A percentile compares a stretch with the other conserved stretches of the same genome.
Conservation (phyloP, 2,113 vertebrate species). For the Uria lomvia region DNA sequence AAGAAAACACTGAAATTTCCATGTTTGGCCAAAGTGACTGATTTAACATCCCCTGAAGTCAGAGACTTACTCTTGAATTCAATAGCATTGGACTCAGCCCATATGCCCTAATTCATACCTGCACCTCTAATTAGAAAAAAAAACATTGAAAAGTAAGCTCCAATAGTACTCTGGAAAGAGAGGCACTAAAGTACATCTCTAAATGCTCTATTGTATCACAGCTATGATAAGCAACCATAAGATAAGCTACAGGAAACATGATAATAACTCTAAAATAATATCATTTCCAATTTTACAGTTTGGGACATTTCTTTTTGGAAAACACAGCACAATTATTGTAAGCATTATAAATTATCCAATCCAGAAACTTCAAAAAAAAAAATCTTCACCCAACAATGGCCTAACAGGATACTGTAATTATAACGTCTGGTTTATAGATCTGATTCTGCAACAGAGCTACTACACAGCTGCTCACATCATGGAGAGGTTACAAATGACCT, state of each 20-base stretch:
- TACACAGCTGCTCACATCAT: constrained; percentile 4
- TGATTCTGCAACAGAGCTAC: neutral
- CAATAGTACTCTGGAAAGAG: neutral
- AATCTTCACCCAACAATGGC: neutral
- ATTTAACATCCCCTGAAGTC: neutral
- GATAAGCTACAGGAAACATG: neutral
- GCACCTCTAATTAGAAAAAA: neutral
- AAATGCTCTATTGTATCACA: neutral
- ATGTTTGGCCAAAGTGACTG: neutral
- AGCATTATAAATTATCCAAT: neutral
- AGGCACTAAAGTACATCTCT: neutral
- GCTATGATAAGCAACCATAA: neutral
- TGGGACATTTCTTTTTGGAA: neutral
- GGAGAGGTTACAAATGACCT: neutral
- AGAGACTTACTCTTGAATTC: neutral
- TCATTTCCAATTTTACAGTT: neutral
- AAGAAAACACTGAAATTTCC: neutral
- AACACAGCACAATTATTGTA: neutral
- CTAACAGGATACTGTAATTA: neutral
- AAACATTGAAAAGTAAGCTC: neutral
- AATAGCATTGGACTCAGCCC: neutral
- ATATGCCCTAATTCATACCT: neutral
- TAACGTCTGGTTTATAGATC: neutral
- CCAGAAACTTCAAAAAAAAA: neutral
- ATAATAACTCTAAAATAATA: neutral